Percentiles rank a stretch among this genome's conserved stretches.
Evolutionary conservation across 2,113 vertebrate species (phyloP).

Genomic region (Prunella fulvescens): DNA sequence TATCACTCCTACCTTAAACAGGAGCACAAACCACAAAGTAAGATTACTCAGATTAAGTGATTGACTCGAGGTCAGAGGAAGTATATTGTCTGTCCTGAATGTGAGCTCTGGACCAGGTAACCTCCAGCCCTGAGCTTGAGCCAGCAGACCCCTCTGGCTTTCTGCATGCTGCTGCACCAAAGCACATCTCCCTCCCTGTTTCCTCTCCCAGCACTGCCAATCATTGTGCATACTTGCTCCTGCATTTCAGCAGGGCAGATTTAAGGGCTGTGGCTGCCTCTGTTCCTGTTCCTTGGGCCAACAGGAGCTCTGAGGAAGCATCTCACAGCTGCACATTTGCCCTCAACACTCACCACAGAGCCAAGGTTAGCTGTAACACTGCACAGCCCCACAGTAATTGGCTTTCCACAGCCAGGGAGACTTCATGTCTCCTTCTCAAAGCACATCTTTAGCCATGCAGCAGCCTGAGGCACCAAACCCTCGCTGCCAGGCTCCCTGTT

Average conservation of each 20-base stretch:
- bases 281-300: not conserved
- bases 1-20: conserved; percentile 6
- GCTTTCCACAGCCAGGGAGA: not conserved
- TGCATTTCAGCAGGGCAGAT: not conserved
- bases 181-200: not conserved
- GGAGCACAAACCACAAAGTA: conserved; percentile 10
- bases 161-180: not conserved
- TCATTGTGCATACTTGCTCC: not conserved
- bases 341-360: not conserved
- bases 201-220: not conserved
- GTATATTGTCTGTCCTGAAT: not conserved
- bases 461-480: not conserved
- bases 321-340: not conserved
- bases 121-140: not conserved
- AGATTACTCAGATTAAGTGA: conserved; percentile 55
- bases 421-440: not conserved
- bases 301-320: not conserved
- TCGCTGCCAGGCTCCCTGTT: not conserved
- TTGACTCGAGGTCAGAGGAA: conserved; percentile 27
- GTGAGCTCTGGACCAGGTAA: not conserved
- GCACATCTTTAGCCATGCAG: not conserved
- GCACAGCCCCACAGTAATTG: not conserved
- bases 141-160: not conserved
- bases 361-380: not conserved
- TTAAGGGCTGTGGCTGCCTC: not conserved